Conservation (phyloP, 2,113 vertebrate genomes). For the Isurus oxyrinchus region DNA sequence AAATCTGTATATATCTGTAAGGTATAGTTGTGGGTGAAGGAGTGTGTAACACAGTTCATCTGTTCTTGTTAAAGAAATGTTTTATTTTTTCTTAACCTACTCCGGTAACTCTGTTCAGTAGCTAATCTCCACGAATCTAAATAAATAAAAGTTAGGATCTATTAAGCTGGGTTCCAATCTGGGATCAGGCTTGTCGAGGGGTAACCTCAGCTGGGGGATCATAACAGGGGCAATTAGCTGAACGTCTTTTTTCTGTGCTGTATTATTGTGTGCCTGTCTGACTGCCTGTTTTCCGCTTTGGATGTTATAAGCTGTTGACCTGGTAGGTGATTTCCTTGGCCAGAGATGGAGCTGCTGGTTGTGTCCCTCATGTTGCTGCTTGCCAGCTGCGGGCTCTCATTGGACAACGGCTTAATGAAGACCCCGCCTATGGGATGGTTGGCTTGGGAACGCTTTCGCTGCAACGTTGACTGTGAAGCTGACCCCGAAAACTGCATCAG, state of each 20-base stretch:
- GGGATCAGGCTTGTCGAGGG: too few relatives aligned
- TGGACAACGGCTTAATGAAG: conserved; percentile 80
- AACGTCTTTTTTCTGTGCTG: neutral
- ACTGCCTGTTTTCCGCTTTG: neutral
- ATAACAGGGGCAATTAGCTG: neutral
- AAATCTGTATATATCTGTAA: too few relatives aligned
- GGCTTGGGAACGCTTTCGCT: conserved; percentile 87
- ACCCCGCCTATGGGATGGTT: conserved; percentile 92
- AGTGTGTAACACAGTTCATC: too few relatives aligned
- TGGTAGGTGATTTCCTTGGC: neutral
- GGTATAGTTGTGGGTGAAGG: too few relatives aligned
- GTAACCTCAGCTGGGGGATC: too few relatives aligned
- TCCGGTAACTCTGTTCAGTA: too few relatives aligned
- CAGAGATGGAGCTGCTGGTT: conserved; percentile 37
- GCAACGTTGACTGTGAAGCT: conserved; percentile 67
- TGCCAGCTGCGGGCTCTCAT: conserved; percentile 45
- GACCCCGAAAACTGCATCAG: conserved; percentile 87
- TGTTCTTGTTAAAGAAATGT: too few relatives aligned
- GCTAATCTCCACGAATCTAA: too few relatives aligned
- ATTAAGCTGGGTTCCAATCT: too few relatives aligned
- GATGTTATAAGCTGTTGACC: neutral
- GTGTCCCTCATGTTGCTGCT: conserved; percentile 46
- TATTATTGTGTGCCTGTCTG: neutral
- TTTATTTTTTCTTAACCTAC: too few relatives aligned
- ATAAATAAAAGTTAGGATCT: too few relatives aligned